Evolutionary conservation across 2,113 vertebrate species (phyloP).

Genomic region (Coptodon bakossiorum): DNA sequence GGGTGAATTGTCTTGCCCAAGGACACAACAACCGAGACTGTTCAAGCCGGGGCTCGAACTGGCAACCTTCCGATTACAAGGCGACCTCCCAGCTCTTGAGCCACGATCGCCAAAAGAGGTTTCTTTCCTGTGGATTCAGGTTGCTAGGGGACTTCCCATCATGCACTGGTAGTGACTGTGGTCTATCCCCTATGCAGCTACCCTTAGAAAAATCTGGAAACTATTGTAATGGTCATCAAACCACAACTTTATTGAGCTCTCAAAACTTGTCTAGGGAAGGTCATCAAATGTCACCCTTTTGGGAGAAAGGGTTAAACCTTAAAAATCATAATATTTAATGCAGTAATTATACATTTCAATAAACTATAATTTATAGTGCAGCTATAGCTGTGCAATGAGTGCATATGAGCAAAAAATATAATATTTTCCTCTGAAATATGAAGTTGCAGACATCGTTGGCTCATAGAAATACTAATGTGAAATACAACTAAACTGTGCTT

Average conservation of each 20-base stretch:
- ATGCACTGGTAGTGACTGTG: background rate
- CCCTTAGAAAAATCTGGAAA: background rate
- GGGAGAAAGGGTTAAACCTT: background rate
- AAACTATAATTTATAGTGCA: background rate
- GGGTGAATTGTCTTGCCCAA: too few species aligned
- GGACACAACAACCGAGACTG: too few species aligned
- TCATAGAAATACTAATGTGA: background rate
- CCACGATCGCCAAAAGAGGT: background rate
- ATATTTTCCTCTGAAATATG: background rate
- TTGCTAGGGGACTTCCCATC: background rate
- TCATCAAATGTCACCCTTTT: background rate
- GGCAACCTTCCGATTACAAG: too few species aligned
- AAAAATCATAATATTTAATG: background rate
- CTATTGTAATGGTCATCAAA: background rate
- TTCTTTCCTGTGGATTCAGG: background rate
- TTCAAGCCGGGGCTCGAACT: too few species aligned
- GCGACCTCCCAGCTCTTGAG: too few species aligned
- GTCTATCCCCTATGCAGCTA: background rate
- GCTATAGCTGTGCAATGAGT: background rate
- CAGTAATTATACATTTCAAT: background rate
- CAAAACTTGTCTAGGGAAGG: background rate
- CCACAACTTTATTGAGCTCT: background rate
- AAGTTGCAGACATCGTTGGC: background rate
- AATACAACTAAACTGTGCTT: background rate
- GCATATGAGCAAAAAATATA: background rate